Evolutionary conservation across 2,113 vertebrate genomes (phyloP).

Genomic region (Hypocryptadius cinnamomeus): DNA sequence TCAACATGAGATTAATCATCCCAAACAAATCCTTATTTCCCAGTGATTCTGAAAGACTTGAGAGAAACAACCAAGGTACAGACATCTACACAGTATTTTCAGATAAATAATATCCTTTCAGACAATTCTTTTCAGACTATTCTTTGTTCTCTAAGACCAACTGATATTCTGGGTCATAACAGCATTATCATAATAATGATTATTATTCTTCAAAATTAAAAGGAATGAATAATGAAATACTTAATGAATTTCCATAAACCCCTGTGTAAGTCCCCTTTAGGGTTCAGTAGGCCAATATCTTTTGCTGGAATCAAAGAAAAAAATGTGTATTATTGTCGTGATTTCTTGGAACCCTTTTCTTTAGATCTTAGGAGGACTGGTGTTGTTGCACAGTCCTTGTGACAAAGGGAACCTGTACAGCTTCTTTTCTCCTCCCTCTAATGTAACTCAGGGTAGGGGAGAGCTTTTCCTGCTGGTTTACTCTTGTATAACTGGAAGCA

Average conservation of each 20-base stretch:
- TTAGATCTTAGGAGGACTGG: not conserved
- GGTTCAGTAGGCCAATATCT: not conserved
- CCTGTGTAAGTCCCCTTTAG: not conserved
- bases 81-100: not conserved
- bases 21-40: not conserved
- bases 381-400: not conserved
- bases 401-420: not conserved
- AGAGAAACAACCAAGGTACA: not conserved
- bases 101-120: not conserved
- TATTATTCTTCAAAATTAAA: not conserved
- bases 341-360: not conserved
- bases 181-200: not conserved
- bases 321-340: not conserved
- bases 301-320: not conserved
- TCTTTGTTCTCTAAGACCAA: not conserved
- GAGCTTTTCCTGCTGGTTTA: not conserved
- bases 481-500: not conserved
- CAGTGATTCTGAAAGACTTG: not conserved
- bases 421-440: not conserved
- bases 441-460: rapidly evolving
- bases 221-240: not conserved
- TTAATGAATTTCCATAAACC: not conserved
- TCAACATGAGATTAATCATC: not conserved
- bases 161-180: not conserved
- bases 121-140: not conserved